phyloP scores from a whole-genome alignment of 37 sponge, comb jelly and placozoan species.

The Beroe ovata region DNA sequence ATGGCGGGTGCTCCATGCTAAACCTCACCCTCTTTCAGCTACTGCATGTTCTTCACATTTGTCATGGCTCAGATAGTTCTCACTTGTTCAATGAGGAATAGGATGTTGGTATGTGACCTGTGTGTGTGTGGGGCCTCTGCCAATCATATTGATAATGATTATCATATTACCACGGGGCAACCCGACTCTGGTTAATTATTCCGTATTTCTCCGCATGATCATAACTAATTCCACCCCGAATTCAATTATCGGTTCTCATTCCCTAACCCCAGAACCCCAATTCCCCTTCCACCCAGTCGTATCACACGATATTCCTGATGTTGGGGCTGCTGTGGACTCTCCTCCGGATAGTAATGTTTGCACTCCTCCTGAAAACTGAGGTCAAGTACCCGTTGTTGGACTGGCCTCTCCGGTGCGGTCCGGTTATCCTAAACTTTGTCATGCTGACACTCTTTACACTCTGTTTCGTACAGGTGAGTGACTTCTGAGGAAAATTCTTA shows the following conservation, averaged over 20 bases:
- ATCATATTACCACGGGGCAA: no score
- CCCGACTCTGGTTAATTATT: no score
- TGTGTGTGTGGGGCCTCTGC: no score
- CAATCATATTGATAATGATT: no score
- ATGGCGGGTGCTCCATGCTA: no score
- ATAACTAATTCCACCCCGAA: no score
- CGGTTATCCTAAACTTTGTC: constrained; percentile 12
- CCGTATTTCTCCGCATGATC: no score
- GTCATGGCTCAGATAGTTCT: not conserved
- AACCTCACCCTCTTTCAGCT: no score
- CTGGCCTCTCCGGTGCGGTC: constrained; percentile 29
- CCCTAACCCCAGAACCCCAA: not conserved
- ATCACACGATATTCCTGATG: constrained; percentile 14
- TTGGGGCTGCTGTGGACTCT: not conserved
- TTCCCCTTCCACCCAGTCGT: not conserved
- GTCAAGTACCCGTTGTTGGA: not conserved
- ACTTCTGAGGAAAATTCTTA: no score
- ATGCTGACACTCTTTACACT: constrained; percentile 7
- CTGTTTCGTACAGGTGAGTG: constrained; percentile 28
- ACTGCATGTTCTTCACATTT: not conserved
- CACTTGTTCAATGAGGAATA: not conserved
- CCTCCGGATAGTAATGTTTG: not conserved
- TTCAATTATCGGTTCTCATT: not conserved
- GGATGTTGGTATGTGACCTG: not conserved
- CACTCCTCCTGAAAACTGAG: not conserved